Evolutionary conservation across 2,797 vertebrate species (phyloP), one percentile per base, ranked within the genome.

Genomic region (Tragopan temminckii): DNA sequence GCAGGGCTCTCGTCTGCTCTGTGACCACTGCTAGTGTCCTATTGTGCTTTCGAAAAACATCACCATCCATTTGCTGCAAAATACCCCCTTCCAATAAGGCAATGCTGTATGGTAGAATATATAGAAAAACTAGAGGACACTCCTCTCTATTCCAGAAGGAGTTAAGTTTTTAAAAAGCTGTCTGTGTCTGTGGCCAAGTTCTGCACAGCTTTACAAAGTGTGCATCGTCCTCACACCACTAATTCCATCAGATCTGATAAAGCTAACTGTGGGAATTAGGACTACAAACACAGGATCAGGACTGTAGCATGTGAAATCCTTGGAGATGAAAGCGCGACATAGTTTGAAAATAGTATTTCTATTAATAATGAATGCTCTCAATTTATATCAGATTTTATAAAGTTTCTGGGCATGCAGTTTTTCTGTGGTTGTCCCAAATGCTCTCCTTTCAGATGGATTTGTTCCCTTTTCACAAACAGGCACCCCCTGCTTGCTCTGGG

Each of bases 291-390:
- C 76, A 31, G 66, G 59, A 95, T 91, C 66, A 83, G 79, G 75
- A 66, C 80, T 86, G 42, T 36, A 93, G 59, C 14, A 1, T 82
- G 88, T 75, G 80, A 89, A 95, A 91, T 71, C 85, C 80, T 89
- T 36, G 1, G 81, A 94, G 93, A 91, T 88, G 38, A 89, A 94
- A 91, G 82, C 71, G 57, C 3, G 2, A 86, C 77, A 81, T 57
- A 81, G 85, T 89, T 94, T 88, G 89, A 93, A 95, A 95, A 94
- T 64, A 92, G 80, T 84, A 85, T 92, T 92, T 90, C 83, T 92
- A 85, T 92, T 94, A 93, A 84, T 96, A 93, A 96, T 93, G 52
- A 94, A 79, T 76, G 50, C 21, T 80, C 46, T 72, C 50, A 71
- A 74, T 96, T 86, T 85, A 70, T 70, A n/a, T 23, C 58, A 76